phyloP scores from a whole-genome alignment of 2,888 invertebrate genomes.

The Galerucella nymphaeae region DNA sequence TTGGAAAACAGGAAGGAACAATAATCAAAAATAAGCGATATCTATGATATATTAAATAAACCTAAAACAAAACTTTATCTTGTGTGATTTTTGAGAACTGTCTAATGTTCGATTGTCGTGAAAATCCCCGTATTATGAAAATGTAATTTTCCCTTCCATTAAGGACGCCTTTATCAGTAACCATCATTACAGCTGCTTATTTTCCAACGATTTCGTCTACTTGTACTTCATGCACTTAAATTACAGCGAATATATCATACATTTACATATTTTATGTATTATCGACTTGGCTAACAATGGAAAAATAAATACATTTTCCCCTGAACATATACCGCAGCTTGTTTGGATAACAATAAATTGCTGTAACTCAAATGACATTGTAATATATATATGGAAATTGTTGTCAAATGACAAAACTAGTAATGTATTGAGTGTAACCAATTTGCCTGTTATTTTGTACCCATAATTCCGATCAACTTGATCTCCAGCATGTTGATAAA shows the following conservation, averaged over 20 bases:
- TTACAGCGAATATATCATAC: conserved; percentile 15
- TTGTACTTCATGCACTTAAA: not conserved
- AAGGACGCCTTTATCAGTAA: no score
- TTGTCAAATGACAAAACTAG: conserved; percentile 27
- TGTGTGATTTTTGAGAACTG: no score
- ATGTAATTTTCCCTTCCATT: no score
- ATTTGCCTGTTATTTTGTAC: not conserved
- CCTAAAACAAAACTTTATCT: no score
- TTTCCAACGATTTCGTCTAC: no score
- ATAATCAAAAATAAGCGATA: no score
- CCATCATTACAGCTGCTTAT: no score
- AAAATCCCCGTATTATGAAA: no score
- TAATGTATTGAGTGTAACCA: conserved; percentile 7
- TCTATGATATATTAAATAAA: no score
- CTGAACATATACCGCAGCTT: conserved; percentile 27
- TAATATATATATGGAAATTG: conserved; percentile 34
- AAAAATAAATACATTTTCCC: conserved; percentile 32
- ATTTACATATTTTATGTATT: conserved; percentile 32
- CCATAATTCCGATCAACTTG: not conserved
- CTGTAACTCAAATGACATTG: conserved; percentile 35
- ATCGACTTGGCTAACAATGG: conserved; percentile 28
- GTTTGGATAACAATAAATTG: conserved; percentile 32
- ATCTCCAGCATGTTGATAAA: not conserved
- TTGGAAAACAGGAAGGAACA: no score
- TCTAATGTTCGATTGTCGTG: no score